These are phyloP conservation scores for Anoplophora glabripennis DNA, from an alignment of 1,140 invertebrate genomes.

Conservation along the genomic window DNA sequence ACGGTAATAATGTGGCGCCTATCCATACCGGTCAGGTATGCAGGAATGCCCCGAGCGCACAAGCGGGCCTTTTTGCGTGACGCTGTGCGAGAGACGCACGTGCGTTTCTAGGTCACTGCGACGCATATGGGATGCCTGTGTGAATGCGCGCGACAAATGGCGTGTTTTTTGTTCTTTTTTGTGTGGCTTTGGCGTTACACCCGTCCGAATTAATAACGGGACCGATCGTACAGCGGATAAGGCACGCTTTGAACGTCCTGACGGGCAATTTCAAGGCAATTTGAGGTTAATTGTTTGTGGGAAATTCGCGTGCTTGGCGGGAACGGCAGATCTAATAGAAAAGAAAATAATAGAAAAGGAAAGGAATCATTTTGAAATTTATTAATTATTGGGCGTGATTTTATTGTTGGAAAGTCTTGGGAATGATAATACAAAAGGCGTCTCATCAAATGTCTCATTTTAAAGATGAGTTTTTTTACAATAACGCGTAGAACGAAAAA, in stretches of 20 bases:
- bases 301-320: neutral
- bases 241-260: neutral
- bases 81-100: neutral
- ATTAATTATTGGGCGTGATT: too few relatives aligned
- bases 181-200: neutral
- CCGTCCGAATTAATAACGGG: constrained; percentile 1
- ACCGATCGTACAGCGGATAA: neutral
- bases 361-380: too few relatives aligned
- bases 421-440: too few relatives aligned
- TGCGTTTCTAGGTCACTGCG: neutral
- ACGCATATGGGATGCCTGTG: neutral
- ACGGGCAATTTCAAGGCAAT: constrained; percentile 12
- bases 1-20: too few relatives aligned
- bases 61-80: neutral
- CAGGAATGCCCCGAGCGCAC: too few relatives aligned
- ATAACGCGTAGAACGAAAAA: too few relatives aligned
- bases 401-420: too few relatives aligned
- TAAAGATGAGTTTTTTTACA: too few relatives aligned
- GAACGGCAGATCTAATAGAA: too few relatives aligned
- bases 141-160: neutral
- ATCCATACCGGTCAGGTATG: too few relatives aligned
- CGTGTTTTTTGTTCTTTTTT: neutral
- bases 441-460: too few relatives aligned
- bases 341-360: too few relatives aligned
- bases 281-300: constrained; percentile 4